Evolutionary conservation across 1,140 invertebrate genomes (phyloP), one percentile per base, ranked within the genome.

Genomic region (Drosophila grimshawi): DNA sequence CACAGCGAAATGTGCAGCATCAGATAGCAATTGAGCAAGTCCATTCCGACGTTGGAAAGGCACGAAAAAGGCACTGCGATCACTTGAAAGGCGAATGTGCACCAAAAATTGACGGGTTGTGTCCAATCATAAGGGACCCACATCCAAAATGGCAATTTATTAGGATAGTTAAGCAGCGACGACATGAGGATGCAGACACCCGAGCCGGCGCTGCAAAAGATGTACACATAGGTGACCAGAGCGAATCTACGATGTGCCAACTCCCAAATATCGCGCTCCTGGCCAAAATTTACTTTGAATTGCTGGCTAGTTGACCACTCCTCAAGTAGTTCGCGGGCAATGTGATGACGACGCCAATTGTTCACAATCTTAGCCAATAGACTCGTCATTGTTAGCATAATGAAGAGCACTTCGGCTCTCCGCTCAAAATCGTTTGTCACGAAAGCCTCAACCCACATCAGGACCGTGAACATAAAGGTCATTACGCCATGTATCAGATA

Each of bases 41-140:
- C 86, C 39, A 81, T 19, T 1, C 53, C 46, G 3, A 78, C 11
- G 27, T 90, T 85, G 1, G 70, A 53, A 0, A 81, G 1, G 2
- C 77, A 81, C 3, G 70, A 37, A 27, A 81, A 30, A 4, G 73
- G 65, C 33, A 80, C 51, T 0, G 64, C 65, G 5, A 86, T n/a
- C 4, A 41, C 32, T 35, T 86, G 33, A 53, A 74, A 90, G 0
- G 55, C 19, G 41, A 63, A 86, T 0, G 64, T n/a, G 39, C 33
- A 80, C 86, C 86, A 90, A 43, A 76, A 90, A 5, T 29, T 32
- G 2, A 0, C 11, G 0, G 68, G 33, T 7, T 75, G 59, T 1
- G 80, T 64, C 81, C 68, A 82, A 41, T 90, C 71, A 35, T 86
- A 89, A 1, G 86, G 86, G 3, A 56, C 60, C 81, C 81, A 90